Percentiles rank a stretch among this genome's conserved stretches.
Conservation (phyloP, 2,888 invertebrate species). For the Hydrotaea diabolus region DNA sequence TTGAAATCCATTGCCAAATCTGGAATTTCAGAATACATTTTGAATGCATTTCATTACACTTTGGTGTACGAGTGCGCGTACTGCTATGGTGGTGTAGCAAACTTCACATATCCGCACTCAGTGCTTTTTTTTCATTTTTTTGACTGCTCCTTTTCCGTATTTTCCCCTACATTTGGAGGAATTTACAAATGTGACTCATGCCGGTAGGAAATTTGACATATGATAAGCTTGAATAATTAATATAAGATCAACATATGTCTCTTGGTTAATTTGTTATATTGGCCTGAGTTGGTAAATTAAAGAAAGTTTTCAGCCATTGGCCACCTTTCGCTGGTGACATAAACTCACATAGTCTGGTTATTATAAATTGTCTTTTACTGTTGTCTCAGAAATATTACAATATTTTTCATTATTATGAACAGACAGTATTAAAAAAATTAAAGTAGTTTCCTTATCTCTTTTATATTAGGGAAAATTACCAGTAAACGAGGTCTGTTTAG, state of each 20-base stretch:
- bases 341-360: too few species aligned
- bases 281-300: background rate
- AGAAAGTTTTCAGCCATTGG: background rate
- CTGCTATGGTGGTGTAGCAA: background rate
- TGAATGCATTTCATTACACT: conserved; percentile 70
- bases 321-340: background rate
- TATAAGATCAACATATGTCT: conserved; percentile 43
- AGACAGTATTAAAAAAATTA: too few species aligned
- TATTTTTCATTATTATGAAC: too few species aligned
- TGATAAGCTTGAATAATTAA: conserved; percentile 60
- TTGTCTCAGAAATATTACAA: too few species aligned
- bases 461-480: too few species aligned
- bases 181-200: conserved; percentile 38
- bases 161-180: conserved; percentile 12
- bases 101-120: background rate
- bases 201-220: conserved; percentile 23
- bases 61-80: conserved; percentile 39
- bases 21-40: conserved; percentile 72
- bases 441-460: too few species aligned
- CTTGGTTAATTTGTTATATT: conserved; percentile 1
- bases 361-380: too few species aligned
- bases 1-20: conserved; percentile 75
- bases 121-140: conserved; percentile 1
- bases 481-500: too few species aligned
- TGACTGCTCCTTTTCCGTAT: background rate